Evolutionary conservation across 2,888 invertebrate species (phyloP), one percentile per base, ranked within the genome.

Genomic region (Drosophila putrida): DNA sequence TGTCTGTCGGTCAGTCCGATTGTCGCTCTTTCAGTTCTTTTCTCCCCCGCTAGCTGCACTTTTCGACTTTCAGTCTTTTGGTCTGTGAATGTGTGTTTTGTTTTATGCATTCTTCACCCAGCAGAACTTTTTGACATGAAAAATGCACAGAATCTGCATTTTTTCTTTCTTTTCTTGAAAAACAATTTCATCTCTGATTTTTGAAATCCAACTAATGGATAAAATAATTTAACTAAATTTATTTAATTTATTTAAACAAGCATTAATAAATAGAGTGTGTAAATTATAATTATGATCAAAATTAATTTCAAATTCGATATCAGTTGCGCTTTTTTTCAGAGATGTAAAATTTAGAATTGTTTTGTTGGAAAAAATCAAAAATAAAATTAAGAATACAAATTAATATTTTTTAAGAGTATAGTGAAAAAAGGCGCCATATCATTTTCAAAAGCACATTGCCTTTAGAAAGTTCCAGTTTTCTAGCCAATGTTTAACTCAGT

Each of bases 41-140:
- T n/a, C 57, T 46, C 58, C 58, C 58, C 58, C 58, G 58, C 58
- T 39, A 47, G 58, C 58, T 58, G 58, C 58, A 59, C 39, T 59
- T 50, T 59, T 13, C 25, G 49, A 41, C 44, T 53, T 33, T 44
- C 49, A 15, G 15, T 33, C 35, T 41, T 39, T 35, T 13, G 31
- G n/a, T 9, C 20, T 33, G 20, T 41, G 13, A 53, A 10, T 27
- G 46, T 46, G 55, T 59, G 47, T 44, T 35, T 13, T 43, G 50
- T 41, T 38, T 43, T 28, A 35, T 65, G 59, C 53, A 44, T 39
- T 44, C 55, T 33, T 33, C 10, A 38, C 13, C 28, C 44, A 39
- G 20, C 33, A 15, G 36, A 54, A 68, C 36, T 61, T 57, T 41
- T 25, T 9, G 25, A n/a, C 43, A n/a, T 43, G 25, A 36, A 39